Base-by-base conservation (phyloP, 2,888 invertebrate genomes). In the Napeogenes inachia region DNA sequence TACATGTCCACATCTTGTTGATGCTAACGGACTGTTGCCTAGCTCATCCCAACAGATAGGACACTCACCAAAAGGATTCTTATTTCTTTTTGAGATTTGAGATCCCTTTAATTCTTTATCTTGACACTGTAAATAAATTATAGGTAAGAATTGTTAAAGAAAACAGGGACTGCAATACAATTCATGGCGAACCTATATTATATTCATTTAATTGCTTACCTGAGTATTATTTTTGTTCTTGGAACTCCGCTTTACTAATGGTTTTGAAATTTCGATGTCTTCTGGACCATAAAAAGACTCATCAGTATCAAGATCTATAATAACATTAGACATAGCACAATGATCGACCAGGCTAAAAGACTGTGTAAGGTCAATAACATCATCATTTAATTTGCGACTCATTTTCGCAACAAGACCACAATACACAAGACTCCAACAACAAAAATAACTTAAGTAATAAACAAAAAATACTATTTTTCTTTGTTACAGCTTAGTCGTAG, bases 1-100 rank as follows among this genome's bases (percentile, higher is more conserved):
- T 0, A 87, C 81, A 73, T 87, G 86, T 4, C 87, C 87, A 75
- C 87, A 87, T 69, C 76, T 83, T 8, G 86, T 87, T 54, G 87
- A 83, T 58, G 79, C 81, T 65, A 85, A 67, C 45, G 79, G 78
- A 50, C 78, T 78, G 64, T 68, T 75, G 12, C 84, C 83, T 32
- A 86, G 62, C 56, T 73, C 71, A 30, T 85, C 85, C 72, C 73
- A 81, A 71, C 87, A 87, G 68, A 87, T 83, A 13, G 86, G 79
- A 65, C 87, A 87, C 4, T 75, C 70, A 13, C 81, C 82, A 70
- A 78, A 70, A 58, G 69, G 67, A 5, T 46, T 57, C 2, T 57
- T 30, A 8, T 45, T 59, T 56, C 46, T 60, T 53, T 59, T 45
- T 45, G 62, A 53, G 21, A 32, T 8, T 47, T 57, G 32, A n/a